These are phyloP conservation scores for Oreocharis arfaki DNA, from an alignment of 2,113 vertebrate genomes.

Conservation along the genomic window DNA sequence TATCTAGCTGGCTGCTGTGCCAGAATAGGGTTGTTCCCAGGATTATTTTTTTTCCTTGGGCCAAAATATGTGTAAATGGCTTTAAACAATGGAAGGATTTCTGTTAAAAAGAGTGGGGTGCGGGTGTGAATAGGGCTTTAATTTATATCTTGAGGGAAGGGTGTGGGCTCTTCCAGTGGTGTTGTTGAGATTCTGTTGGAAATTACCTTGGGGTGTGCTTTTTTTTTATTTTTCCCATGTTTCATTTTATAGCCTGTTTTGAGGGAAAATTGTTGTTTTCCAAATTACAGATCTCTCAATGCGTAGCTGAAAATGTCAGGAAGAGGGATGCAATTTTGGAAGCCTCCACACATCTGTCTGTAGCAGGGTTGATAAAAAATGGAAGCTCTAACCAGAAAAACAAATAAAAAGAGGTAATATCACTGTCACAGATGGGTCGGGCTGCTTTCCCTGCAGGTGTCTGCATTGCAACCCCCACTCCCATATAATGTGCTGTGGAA, in stretches of 20 bases:
- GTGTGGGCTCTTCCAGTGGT: background rate
- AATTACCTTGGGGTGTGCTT: background rate
- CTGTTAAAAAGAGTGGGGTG: background rate
- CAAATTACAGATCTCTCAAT: background rate
- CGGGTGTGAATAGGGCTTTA: fast-evolving
- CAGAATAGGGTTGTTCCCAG: background rate
- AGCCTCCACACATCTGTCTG: background rate
- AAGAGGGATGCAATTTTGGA: background rate
- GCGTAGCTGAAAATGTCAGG: background rate
- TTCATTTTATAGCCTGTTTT: background rate
- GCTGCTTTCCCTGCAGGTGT: slow-evolving; percentile 26
- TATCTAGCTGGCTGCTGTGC: background rate
- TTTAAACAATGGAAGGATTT: slow-evolving; percentile 53
- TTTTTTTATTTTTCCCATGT: too few species aligned
- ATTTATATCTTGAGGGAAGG: slow-evolving; percentile 18
- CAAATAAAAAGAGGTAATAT: background rate
- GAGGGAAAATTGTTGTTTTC: background rate
- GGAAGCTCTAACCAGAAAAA: slow-evolving; percentile 1
- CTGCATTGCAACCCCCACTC: background rate
- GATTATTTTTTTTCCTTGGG: background rate
- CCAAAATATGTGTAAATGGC: background rate
- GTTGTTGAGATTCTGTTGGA: slow-evolving; percentile 2
- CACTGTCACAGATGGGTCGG: background rate
- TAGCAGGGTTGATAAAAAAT: background rate
- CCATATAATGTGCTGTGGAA: slow-evolving; percentile 11